phyloP scores from a whole-genome alignment of 1,140 invertebrate genomes.

The Trachelipus rathkii region DNA sequence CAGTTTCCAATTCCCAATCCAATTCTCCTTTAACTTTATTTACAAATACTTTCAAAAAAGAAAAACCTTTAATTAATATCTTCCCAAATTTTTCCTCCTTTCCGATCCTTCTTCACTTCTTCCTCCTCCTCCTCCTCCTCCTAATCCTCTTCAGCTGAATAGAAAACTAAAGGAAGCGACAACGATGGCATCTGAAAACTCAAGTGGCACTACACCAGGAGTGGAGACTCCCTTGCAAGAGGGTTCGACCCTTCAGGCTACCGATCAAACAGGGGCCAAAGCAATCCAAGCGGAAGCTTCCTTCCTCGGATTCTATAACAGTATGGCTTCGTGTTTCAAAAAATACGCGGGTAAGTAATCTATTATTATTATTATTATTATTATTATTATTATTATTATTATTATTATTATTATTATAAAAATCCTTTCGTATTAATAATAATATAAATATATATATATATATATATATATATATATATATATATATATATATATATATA shows the following conservation, averaged over 20 bases:
- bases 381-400: too few relatives aligned
- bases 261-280: neutral
- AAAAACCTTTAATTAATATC: too few relatives aligned
- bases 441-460: too few relatives aligned
- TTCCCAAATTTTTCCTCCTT: too few relatives aligned
- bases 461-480: neutral
- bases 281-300: neutral
- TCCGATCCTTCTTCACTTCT: too few relatives aligned
- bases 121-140: too few relatives aligned
- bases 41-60: too few relatives aligned
- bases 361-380: too few relatives aligned
- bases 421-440: too few relatives aligned
- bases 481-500: neutral
- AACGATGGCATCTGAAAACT: slow-evolving; percentile 6
- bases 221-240: neutral
- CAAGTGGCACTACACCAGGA: neutral
- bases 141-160: too few relatives aligned
- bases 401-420: neutral
- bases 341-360: slow-evolving; percentile 38
- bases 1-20: too few relatives aligned
- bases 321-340: slow-evolving; percentile 42
- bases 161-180: neutral
- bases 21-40: too few relatives aligned
- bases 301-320: slow-evolving; percentile 39
- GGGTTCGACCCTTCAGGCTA: neutral